Percentiles rank a stretch among this genome's conserved stretches.
Evolutionary conservation across 2,113 vertebrate species (phyloP).

Genomic region (sheep (Ovis aries)): DNA sequence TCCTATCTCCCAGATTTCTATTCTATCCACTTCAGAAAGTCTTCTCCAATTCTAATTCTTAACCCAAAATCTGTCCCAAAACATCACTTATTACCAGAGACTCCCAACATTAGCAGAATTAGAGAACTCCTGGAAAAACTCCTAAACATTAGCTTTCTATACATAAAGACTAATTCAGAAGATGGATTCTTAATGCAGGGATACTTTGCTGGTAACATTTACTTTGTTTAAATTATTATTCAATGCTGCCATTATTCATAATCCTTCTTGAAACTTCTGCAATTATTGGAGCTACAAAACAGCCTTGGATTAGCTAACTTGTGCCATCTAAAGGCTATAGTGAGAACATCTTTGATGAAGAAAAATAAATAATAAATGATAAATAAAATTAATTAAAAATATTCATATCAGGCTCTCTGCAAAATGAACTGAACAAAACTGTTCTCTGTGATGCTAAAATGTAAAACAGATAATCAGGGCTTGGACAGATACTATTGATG

Average conservation of each 20-base stretch:
- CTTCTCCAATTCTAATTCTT: neutral
- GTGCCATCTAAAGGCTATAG: constrained; percentile 67
- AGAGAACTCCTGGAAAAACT: neutral
- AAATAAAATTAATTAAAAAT: neutral
- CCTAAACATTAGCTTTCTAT: neutral
- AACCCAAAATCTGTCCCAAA: neutral
- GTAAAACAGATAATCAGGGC: neutral
- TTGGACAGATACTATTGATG: neutral
- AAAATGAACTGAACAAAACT: constrained; percentile 17
- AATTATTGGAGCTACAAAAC: constrained; percentile 8
- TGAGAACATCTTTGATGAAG: constrained; percentile 24
- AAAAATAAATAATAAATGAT: neutral
- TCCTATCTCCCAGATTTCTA: neutral
- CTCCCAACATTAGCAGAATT: neutral
- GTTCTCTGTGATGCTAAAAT: neutral
- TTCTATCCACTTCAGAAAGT: neutral
- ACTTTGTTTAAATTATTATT: constrained; percentile 39
- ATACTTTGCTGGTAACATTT: neutral
- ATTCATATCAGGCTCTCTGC: neutral
- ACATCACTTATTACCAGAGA: neutral
- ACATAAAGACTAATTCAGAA: neutral
- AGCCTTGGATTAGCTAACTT: constrained; percentile 55
- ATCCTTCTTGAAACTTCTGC: constrained; percentile 24
- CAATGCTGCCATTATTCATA: constrained; percentile 9
- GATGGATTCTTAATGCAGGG: neutral